phyloP scores from a whole-genome alignment of 2,888 invertebrate genomes.

The Drosophila sordidula region DNA sequence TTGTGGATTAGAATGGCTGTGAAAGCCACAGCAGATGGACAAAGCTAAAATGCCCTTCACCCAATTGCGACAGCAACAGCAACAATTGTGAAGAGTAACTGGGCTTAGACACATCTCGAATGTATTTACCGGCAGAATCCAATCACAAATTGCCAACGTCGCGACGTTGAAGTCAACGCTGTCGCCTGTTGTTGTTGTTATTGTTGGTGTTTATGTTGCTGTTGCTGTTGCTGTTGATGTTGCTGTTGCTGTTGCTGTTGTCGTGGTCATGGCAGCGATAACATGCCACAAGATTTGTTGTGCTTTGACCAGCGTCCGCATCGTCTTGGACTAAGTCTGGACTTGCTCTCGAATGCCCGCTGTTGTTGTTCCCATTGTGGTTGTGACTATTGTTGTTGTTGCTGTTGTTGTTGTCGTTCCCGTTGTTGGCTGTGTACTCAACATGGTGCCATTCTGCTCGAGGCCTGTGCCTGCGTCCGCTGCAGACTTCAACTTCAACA shows the following conservation, averaged over 20 bases:
- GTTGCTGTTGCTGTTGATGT: constrained; percentile 9
- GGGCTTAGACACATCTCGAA: constrained; percentile 34
- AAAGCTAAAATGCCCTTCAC: constrained; percentile 48
- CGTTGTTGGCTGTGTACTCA: constrained; percentile 63
- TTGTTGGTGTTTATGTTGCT: constrained; percentile 33
- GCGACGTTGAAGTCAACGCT: constrained; percentile 52
- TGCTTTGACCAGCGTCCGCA: constrained; percentile 58
- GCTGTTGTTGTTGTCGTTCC: constrained; percentile 53
- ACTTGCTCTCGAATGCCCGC: constrained; percentile 27
- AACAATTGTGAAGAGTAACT: constrained; percentile 17
- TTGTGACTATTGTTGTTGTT: constrained; percentile 30
- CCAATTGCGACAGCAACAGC: constrained; percentile 31
- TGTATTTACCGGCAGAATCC: constrained; percentile 60
- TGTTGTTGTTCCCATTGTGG: constrained; percentile 42
- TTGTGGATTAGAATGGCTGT: background rate
- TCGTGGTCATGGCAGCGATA: constrained; percentile 71
- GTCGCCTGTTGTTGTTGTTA: constrained; percentile 18
- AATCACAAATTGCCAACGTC: constrained; percentile 76
- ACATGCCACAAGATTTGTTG: constrained; percentile 76
- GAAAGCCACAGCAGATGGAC: constrained; percentile 28
- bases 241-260: constrained; percentile 44
- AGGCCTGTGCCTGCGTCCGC: constrained; percentile 38
- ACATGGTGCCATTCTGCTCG: constrained; percentile 73
- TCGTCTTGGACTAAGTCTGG: constrained; percentile 23
- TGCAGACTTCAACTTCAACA: constrained; percentile 42